Conservation (phyloP, 2,797 vertebrate species). For the Sebastes ruberrimus region DNA sequence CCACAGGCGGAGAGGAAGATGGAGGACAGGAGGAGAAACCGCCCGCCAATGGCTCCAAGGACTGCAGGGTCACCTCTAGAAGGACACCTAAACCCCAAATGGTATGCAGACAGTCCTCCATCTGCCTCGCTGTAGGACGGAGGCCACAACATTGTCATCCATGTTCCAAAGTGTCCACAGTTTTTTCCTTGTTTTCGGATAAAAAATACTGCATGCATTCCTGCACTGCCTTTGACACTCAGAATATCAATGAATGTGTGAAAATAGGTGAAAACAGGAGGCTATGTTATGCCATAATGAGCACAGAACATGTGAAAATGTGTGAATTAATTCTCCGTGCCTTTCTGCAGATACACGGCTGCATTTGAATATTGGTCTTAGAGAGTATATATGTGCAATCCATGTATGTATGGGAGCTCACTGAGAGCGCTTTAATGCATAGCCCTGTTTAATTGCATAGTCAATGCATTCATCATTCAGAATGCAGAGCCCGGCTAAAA, state of each 20-base stretch:
- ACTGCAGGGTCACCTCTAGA: conserved; percentile 71
- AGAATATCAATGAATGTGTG: conserved; percentile 35
- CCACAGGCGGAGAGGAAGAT: conserved; percentile 48
- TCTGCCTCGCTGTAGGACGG: conserved; percentile 33
- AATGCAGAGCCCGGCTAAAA: conserved; percentile 83
- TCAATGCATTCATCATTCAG: conserved; percentile 85
- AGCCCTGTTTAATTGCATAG: conserved; percentile 81
- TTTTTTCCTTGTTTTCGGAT: neutral
- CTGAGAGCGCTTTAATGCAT: conserved; percentile 74
- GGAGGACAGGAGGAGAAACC: conserved; percentile 56
- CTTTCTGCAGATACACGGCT: conserved; percentile 23
- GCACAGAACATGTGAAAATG: conserved; percentile 38
- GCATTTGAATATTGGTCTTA: conserved; percentile 48
- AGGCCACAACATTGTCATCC: conserved; percentile 4
- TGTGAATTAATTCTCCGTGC: conserved; percentile 32
- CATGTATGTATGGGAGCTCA: conserved; percentile 48
- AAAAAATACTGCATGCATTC: conserved; percentile 13
- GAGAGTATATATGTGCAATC: conserved; percentile 42
- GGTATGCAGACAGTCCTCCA: conserved; percentile 36
- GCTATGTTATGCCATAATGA: conserved; percentile 12
- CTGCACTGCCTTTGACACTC: conserved; percentile 1
- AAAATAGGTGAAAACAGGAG: conserved; percentile 30
- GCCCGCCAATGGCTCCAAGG: conserved; percentile 61
- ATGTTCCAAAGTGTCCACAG: neutral
- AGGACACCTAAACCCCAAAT: conserved; percentile 58